phyloP scores from a whole-genome alignment of 2,888 invertebrate species.

The Epirrhoe tristata region DNA sequence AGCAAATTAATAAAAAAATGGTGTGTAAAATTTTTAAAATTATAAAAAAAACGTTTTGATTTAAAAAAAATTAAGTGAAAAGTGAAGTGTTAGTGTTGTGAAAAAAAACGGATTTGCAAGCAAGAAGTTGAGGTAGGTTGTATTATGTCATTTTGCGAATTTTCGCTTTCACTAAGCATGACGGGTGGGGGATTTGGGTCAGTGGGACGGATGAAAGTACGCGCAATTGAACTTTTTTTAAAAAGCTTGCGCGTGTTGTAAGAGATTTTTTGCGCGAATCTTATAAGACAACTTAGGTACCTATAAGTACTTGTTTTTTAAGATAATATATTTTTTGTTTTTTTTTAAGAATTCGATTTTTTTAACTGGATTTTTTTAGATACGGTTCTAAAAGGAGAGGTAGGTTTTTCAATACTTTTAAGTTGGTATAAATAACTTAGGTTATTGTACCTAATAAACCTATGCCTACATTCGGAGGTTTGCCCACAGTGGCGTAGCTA shows the following conservation, averaged over 20 bases:
- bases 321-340: too few species aligned
- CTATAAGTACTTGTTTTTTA: too few species aligned
- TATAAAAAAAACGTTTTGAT: neutral
- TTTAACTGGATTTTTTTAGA: too few species aligned
- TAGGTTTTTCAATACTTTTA: too few species aligned
- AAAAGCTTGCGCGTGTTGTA: neutral
- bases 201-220: conserved; percentile 15
- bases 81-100: neutral
- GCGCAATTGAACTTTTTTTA: neutral
- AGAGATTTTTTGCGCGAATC: neutral
- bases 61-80: neutral
- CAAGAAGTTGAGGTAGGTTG: neutral
- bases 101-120: neutral
- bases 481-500: too few species aligned
- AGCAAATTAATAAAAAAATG: neutral
- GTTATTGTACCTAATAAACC: too few species aligned
- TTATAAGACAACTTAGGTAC: too few species aligned
- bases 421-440: too few species aligned
- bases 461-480: too few species aligned
- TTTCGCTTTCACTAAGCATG: conserved; percentile 17
- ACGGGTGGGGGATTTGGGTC: conserved; percentile 13
- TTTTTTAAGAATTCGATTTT: too few species aligned
- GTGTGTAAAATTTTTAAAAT: neutral
- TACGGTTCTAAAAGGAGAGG: too few species aligned
- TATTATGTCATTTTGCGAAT: conserved; percentile 23